Evolutionary conservation across 2,888 invertebrate genomes (phyloP), one percentile per base, ranked within the genome.

Genomic region (Troides oblongomaculatus): DNA sequence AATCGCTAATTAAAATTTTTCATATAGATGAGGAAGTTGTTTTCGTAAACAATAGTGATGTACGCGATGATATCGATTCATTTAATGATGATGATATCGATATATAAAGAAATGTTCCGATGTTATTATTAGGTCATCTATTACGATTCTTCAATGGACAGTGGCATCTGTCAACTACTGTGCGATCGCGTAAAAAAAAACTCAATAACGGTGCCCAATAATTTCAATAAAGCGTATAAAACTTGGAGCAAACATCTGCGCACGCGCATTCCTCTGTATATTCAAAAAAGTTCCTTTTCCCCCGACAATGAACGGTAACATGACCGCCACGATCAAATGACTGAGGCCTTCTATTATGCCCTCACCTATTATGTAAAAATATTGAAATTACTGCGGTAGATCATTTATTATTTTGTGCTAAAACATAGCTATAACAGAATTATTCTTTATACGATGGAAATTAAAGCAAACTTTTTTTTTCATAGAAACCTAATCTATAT

Each of bases 231-330:
- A 84, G 78, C 74, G 71, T 75, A 86, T 79, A 90, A 92, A 86
- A 91, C 89, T 84, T 81, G 85, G 84, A 84, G 84, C 85, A 83
- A 85, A 83, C 90, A 90, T 87, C 89, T 90, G 90, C 90, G 85
- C 82, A 78, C 74, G 78, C 79, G 81, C 83, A 76, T 72, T 76
- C 79, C 79, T 78, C 83, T 83, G 84, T 81, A 85, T 86, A 86
- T 87, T 87, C 84, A 86, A 87, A 88, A 86, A 84, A 80, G 79
- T 82, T 83, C 74, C 76, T 81, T 84, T 84, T 81, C 76, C 74
- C 73, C 78, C 75, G 78, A 87, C 84, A 84, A 84, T 77, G 76
- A 77, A 77, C 75, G 75, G 80, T 80, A 81, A 81, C 75, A 74
- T 75, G 80, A 81, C 74, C 75, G 77, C 74, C 72, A 71, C 66